Conservation (phyloP, 2,888 invertebrate genomes). For the Leptogaster cylindrica region DNA sequence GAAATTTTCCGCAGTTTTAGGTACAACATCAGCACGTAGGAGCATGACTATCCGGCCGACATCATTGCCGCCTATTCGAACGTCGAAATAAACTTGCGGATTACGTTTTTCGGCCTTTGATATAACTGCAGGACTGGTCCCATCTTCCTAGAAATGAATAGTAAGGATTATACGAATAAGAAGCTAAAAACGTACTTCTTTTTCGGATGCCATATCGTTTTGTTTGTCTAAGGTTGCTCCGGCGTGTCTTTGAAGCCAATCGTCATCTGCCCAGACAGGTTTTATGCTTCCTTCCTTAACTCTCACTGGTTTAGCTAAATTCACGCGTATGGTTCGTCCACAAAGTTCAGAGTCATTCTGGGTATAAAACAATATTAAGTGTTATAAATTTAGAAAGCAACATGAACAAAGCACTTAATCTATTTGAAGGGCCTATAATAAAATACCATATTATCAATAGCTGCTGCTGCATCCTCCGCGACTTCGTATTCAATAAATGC, state of each 20-base stretch:
- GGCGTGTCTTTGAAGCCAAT: slow-evolving; percentile 97
- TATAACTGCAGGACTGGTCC: slow-evolving; percentile 53
- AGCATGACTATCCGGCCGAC: slow-evolving; percentile 91
- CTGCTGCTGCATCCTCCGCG: slow-evolving; percentile 97
- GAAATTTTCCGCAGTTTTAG: slow-evolving; percentile 94
- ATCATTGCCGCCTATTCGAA: slow-evolving; percentile 87
- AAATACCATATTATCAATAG: slow-evolving; percentile 99
- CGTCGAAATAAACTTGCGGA: slow-evolving; percentile 95
- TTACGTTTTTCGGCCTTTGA: slow-evolving; percentile 66
- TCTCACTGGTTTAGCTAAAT: slow-evolving; percentile 95
- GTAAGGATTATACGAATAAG: neutral
- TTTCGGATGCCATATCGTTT: slow-evolving; percentile 53
- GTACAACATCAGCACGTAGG: slow-evolving; percentile 89
- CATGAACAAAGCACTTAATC: neutral
- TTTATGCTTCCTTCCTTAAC: slow-evolving; percentile 94
- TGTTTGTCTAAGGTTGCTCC: slow-evolving; percentile 86
- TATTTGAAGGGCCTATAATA: no score
- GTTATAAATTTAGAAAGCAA: neutral
- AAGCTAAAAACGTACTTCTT: slow-evolving; percentile 52
- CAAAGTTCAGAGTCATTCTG: slow-evolving; percentile 98
- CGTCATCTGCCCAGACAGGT: slow-evolving; percentile 98
- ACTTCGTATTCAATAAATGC: slow-evolving; percentile 98
- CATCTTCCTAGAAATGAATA: slow-evolving; percentile 6
- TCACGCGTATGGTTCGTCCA: slow-evolving; percentile 94
- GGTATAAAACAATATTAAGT: slow-evolving; percentile 46